A percentile compares a stretch with the other conserved stretches of the same genome.
Evolutionary conservation across 1,140 invertebrate species (phyloP).

Genomic region (Procambarus virginalis): DNA sequence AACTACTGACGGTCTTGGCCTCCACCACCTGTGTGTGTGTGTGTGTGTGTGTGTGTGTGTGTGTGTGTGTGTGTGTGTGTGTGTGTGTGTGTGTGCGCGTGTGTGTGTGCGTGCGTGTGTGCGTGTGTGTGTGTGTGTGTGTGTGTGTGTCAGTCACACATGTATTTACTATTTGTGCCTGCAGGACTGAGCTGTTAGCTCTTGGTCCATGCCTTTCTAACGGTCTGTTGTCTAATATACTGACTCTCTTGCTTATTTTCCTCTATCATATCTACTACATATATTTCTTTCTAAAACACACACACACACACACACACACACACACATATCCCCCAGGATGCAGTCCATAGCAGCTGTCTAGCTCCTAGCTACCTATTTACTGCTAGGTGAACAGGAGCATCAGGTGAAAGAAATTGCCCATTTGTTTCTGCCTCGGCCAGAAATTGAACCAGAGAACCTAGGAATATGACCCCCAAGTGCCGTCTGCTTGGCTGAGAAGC

Average conservation of each 20-base stretch:
- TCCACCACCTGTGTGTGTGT: no score
- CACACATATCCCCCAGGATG: background rate
- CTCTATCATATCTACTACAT: background rate
- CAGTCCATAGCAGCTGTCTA: no score
- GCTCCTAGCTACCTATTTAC: no score
- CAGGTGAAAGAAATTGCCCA: no score
- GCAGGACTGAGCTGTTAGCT: background rate
- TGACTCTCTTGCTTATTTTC: background rate
- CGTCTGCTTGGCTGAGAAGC: no score
- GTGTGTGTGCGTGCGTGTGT: background rate
- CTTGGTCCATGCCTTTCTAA: background rate
- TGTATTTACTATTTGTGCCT: background rate
- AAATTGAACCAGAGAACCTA: no score
- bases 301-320: background rate
- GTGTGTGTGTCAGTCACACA: background rate
- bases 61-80: background rate
- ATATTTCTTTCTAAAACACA: background rate
- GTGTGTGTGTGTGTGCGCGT: slow-evolving; percentile 18
- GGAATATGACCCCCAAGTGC: no score
- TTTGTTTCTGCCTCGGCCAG: no score
- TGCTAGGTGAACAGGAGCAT: no score
- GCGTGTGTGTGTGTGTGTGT: background rate
- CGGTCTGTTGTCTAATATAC: background rate
- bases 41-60: slow-evolving; percentile 2
- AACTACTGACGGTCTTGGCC: no score